Evolutionary conservation across 2,797 vertebrate genomes (phyloP), one percentile per base, ranked within the genome.

Genomic region (Paedocypris micromegethes): DNA sequence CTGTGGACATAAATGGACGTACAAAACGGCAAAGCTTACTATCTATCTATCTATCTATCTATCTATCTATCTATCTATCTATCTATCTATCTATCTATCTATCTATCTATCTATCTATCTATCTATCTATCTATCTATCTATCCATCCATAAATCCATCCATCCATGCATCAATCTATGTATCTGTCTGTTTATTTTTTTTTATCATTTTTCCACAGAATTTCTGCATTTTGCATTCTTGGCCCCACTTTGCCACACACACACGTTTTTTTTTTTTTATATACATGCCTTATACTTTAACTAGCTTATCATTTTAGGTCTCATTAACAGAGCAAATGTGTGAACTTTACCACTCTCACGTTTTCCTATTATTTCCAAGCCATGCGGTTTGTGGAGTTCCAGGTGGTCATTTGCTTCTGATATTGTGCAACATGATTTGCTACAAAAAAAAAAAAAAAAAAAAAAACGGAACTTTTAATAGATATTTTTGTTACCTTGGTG

Each of bases 1-100:
- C 50, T 54, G 58, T 61, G 45, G 50, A 58, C 9, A 55, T 72
- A 59, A 73, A 58, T 40, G 60, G 66, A 69, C 2, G 49, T 39
- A 54, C 66, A 59, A 54, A 64, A 58, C 61, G 54, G 72, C 55
- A 69, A 23, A 23, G 23, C 23, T 23, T 47, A 8, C 5, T 46
- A 23, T 23, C 23, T 23, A 23, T 23, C 23, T 23, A 23, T 23
- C 23, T 23, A 23, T 46, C 6, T 1, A 23, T 23, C 23, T 23
- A 23, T 23, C 23, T 23, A 23, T 23, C 23, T 23, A 23, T 46
- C 6, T 23, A 23, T 23, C 23, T 23, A 23, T 23, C 23, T 23
- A 23, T 23, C 23, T 23, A 23, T 23, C 23, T 23, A 23, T 23
- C 23, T 23, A 23, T 23, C 23, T 23, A 23, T 23, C 23, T 23